Percentiles rank a stretch among this genome's conserved stretches.
These are phyloP conservation scores for Agonopterix heracliana DNA, from an alignment of 2,888 invertebrate genomes.

Conservation along the genomic window DNA sequence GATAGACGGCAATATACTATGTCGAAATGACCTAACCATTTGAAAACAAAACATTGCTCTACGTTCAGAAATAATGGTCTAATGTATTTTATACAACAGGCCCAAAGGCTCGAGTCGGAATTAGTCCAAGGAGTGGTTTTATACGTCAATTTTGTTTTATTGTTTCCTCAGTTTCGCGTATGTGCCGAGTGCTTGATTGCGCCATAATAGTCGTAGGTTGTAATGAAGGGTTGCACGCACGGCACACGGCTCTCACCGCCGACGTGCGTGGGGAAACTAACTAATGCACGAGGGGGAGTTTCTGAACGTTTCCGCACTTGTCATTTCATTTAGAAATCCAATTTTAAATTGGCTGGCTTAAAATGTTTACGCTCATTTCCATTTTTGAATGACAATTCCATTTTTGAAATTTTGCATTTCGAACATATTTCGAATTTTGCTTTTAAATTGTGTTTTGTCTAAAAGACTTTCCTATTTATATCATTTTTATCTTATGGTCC, in stretches of 20 bases:
- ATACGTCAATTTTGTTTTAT: conserved; percentile 70
- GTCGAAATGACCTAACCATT: conserved; percentile 16
- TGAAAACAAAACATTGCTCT: conserved; percentile 25
- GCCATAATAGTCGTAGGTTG: conserved; percentile 62
- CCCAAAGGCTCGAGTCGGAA: conserved; percentile 40
- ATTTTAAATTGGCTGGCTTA: conserved; percentile 41
- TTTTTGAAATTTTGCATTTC: conserved; percentile 3
- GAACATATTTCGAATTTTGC: not conserved
- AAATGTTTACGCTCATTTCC: conserved; percentile 22
- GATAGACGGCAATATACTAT: not conserved
- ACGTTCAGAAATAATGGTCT: conserved; percentile 40
- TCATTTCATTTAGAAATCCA: conserved; percentile 48
- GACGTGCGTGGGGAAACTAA: conserved; percentile 57
- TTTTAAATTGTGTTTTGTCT: not conserved
- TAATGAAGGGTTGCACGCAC: conserved; percentile 72
- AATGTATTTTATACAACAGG: conserved; percentile 50
- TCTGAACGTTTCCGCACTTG: conserved; percentile 59
- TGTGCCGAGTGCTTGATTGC: conserved; percentile 70
- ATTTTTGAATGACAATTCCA: conserved; percentile 6
- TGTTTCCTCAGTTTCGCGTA: conserved; percentile 70
- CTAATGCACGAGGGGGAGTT: conserved; percentile 54
- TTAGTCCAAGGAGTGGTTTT: conserved; percentile 64
- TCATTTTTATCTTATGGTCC: too few relatives aligned
- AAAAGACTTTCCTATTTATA: too few relatives aligned
- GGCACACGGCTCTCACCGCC: conserved; percentile 25